Evolutionary conservation across 23 tunicate genomes (phyloP), one percentile per base, ranked within the genome.

Genomic region (Styela clava): DNA sequence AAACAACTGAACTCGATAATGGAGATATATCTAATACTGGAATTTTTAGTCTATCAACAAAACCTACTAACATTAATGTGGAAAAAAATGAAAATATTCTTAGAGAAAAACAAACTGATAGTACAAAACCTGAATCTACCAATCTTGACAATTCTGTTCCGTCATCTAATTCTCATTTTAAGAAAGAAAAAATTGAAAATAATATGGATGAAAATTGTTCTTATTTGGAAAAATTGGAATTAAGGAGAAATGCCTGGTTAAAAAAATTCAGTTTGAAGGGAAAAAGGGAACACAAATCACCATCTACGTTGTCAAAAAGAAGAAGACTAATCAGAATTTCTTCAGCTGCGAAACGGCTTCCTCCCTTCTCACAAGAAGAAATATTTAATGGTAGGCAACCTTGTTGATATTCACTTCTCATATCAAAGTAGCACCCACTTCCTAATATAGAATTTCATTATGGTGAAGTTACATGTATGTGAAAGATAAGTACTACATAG

Each of bases 331-430:
- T 89, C 5, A 35, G 94, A 79, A 84, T 78, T 37, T 89, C 94
- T 28, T 89, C 94, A 31, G 94, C 94, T 12, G 94, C 94, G 0
- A 89, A 89, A 79, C 79, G 56, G 30, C 74, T 89, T 22, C 84
- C 82, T 2, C 82, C 88, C 1, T 73, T 89, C 2, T 33, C 88
- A 12, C 77, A 79, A 25, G 85, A 73, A 1, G 88, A 89, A 32
- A 79, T 89, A 24, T 28, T 89, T 20, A 64, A 84, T 36, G 94
- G 94, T 89, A 79, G 44, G 82, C 56, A 61, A 16, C 31, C 28
- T 61, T 16, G 0, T 1, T 77, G 26, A 16, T n/a, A n/a, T n/a
- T n/a, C n/a, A n/a, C n/a, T n/a, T n/a, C n/a, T n/a, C n/a, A n/a
- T n/a, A n/a, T n/a, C n/a, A n/a, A n/a, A n/a, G n/a, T n/a, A n/a